Evolutionary conservation across 2,797 vertebrate species (phyloP).

Genomic region (Atherinosoma microstoma): DNA sequence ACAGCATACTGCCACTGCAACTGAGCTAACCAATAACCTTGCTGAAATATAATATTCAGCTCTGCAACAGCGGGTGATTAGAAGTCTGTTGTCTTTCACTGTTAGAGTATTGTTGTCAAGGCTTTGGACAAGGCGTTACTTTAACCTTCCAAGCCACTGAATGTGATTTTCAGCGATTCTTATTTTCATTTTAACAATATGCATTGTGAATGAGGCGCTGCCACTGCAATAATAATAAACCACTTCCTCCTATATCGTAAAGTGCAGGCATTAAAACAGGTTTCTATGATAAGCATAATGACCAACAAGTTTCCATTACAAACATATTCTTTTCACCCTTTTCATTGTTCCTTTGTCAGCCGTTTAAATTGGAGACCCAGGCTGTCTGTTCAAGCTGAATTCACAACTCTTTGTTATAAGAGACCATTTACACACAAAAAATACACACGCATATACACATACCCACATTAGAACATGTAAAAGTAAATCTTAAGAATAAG

Average conservation of each 20-base stretch:
- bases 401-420: background rate
- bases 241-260: slow-evolving; percentile 33
- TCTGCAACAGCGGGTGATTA: slow-evolving; percentile 32
- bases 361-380: slow-evolving; percentile 43
- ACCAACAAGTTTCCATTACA: slow-evolving; percentile 19
- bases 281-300: slow-evolving; percentile 41
- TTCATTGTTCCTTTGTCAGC: slow-evolving; percentile 17
- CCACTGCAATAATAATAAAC: slow-evolving; percentile 40
- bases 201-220: slow-evolving; percentile 26
- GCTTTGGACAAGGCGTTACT: slow-evolving; percentile 51
- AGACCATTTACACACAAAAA: background rate
- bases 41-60: slow-evolving; percentile 37
- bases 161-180: slow-evolving; percentile 39
- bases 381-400: slow-evolving; percentile 13
- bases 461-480: background rate
- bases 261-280: slow-evolving; percentile 50
- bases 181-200: slow-evolving; percentile 47
- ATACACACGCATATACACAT: background rate
- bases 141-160: slow-evolving; percentile 43
- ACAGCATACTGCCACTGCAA: slow-evolving; percentile 65
- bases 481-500: background rate
- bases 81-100: slow-evolving; percentile 24
- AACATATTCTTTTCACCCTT: slow-evolving; percentile 23
- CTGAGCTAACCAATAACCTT: slow-evolving; percentile 58
- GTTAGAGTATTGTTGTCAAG: slow-evolving; percentile 20